Evolutionary conservation across 2,113 vertebrate genomes (phyloP).

Genomic region (Psittacus erithacus): DNA sequence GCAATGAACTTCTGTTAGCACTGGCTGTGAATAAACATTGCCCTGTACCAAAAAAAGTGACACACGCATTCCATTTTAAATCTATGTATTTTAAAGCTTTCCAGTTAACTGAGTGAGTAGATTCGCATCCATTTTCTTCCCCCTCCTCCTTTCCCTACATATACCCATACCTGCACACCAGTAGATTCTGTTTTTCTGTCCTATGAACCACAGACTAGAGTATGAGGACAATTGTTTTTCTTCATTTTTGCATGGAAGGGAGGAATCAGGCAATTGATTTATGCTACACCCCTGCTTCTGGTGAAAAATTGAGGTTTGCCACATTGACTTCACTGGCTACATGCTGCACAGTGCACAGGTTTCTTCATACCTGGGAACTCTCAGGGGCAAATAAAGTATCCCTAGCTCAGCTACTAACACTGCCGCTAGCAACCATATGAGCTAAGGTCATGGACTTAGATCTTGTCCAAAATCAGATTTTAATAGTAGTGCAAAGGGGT

Average conservation of each 20-base stretch:
- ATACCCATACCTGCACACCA: no score
- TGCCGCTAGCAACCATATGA: background rate
- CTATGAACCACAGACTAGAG: background rate
- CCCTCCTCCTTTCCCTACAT: background rate
- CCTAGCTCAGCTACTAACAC: background rate
- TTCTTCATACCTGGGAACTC: background rate
- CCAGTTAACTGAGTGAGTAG: background rate
- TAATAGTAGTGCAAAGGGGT: background rate
- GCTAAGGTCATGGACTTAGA: background rate
- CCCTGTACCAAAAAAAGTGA: no score
- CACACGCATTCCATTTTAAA: background rate
- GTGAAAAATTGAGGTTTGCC: background rate
- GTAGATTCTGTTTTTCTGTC: background rate
- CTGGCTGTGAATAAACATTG: background rate
- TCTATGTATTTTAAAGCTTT: background rate
- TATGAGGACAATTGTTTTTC: background rate
- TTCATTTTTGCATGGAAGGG: background rate
- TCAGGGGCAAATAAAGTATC: background rate
- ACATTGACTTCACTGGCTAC: background rate
- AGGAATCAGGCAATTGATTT: background rate
- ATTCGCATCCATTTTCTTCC: background rate
- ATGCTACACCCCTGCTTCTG: background rate
- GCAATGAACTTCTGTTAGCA: background rate
- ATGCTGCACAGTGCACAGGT: background rate
- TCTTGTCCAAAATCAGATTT: background rate